Evolutionary conservation across 2,113 vertebrate species (phyloP).

Genomic region (Phalacrocorax brasilianus): DNA sequence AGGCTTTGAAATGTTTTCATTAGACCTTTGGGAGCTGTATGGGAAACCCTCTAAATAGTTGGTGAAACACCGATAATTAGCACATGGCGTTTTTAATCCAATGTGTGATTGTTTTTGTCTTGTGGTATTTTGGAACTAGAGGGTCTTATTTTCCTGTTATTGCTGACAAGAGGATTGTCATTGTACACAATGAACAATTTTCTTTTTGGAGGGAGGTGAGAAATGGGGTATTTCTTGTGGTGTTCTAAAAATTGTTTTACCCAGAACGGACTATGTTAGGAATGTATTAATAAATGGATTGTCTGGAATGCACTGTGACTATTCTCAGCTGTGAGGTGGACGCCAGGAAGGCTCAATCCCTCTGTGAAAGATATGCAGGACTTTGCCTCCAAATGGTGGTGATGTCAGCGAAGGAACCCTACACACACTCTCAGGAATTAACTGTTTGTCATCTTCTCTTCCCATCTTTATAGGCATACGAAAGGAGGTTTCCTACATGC

Average conservation of each 20-base stretch:
- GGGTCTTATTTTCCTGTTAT: background rate
- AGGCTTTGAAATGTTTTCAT: constrained; percentile 27
- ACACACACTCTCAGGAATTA: fast-evolving
- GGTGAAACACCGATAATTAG: constrained; percentile 36
- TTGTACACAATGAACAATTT: background rate
- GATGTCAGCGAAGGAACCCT: fast-evolving
- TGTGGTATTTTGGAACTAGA: constrained; percentile 2
- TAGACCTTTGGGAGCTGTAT: constrained; percentile 15
- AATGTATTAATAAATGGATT: background rate
- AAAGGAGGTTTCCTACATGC: constrained; percentile 90
- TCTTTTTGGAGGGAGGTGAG: background rate
- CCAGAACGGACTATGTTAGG: background rate
- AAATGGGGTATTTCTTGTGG: background rate
- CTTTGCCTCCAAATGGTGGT: background rate
- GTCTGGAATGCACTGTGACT: background rate
- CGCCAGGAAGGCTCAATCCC: background rate
- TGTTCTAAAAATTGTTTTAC: background rate
- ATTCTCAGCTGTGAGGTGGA: background rate
- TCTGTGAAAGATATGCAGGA: background rate
- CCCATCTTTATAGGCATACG: constrained; percentile 82
- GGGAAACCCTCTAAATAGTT: background rate
- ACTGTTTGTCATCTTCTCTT: background rate
- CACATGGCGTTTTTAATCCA: background rate
- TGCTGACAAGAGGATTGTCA: background rate
- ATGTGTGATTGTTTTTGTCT: background rate